These are phyloP conservation scores for Paradoxurus hermaphroditus DNA, from an alignment of 2,113 vertebrate genomes.

Conservation along the genomic window DNA sequence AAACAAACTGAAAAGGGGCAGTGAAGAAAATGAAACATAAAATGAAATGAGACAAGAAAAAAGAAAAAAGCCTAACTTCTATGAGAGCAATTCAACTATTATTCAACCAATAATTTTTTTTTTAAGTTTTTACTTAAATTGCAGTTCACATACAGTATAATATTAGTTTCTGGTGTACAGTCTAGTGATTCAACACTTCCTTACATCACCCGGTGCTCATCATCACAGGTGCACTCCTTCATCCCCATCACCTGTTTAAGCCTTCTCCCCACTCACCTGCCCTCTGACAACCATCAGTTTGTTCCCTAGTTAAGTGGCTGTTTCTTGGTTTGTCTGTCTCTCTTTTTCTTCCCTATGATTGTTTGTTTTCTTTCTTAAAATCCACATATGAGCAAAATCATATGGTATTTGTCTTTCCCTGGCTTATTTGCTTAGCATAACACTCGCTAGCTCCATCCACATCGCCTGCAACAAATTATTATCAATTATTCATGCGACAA, in stretches of 20 bases:
- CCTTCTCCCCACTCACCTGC: not conserved
- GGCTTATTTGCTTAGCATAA: not conserved
- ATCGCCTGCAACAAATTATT: not conserved
- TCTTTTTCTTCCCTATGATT: not conserved
- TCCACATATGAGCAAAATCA: not conserved
- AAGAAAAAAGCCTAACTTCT: not conserved
- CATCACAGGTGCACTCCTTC: not conserved
- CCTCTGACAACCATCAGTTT: not conserved
- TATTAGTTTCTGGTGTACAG: not conserved
- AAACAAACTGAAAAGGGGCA: not conserved
- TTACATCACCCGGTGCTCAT: not conserved
- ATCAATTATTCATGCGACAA: not conserved
- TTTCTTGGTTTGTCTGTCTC: not conserved
- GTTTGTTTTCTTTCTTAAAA: not conserved
- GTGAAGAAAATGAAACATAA: slow-evolving; percentile 4
- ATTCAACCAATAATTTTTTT: not conserved
- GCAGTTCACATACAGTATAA: not conserved
- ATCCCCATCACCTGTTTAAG: not conserved
- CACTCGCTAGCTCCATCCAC: not conserved
- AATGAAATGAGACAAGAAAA: not conserved
- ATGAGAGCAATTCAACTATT: not conserved
- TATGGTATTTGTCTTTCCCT: not conserved
- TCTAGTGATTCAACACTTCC: not conserved
- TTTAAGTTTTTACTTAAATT: not conserved
- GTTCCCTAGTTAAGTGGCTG: not conserved